These are phyloP conservation scores for Radopholus similis DNA, from an alignment of 1,140 invertebrate genomes.

Conservation along the genomic window DNA sequence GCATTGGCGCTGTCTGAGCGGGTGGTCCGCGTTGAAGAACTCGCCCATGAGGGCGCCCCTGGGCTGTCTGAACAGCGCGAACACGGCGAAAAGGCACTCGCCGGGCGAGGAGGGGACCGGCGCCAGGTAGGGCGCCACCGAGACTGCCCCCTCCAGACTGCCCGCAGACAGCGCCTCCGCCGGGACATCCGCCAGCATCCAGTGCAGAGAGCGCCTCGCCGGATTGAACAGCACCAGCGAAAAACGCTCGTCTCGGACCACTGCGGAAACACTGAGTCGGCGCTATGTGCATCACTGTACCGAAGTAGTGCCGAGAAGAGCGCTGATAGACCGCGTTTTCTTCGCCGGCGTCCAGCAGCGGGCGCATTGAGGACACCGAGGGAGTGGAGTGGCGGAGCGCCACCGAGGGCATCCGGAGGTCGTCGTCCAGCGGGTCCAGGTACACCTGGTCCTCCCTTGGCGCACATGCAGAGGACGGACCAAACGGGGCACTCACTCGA, in stretches of 20 bases:
- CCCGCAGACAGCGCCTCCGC: slow-evolving; percentile 40
- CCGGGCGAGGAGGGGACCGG: slow-evolving; percentile 34
- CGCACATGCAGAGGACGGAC: slow-evolving; percentile 2
- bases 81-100: slow-evolving; percentile 36
- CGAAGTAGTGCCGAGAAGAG: slow-evolving; percentile 48
- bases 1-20: slow-evolving; percentile 38
- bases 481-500: slow-evolving; percentile 32
- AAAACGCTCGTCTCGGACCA: slow-evolving; percentile 49
- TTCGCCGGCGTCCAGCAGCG: slow-evolving; percentile 16
- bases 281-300: slow-evolving; percentile 17
- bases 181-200: slow-evolving; percentile 51
- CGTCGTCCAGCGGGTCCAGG: slow-evolving; percentile 42
- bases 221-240: slow-evolving; percentile 52
- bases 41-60: slow-evolving; percentile 33
- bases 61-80: slow-evolving; percentile 49
- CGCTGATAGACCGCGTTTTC: slow-evolving; percentile 48
- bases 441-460: slow-evolving; percentile 40
- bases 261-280: slow-evolving; percentile 29
- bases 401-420: slow-evolving; percentile 39
- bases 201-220: slow-evolving; percentile 34
- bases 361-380: slow-evolving; percentile 44
- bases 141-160: slow-evolving; percentile 23
- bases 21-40: slow-evolving; percentile 48
- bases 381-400: slow-evolving; percentile 27
- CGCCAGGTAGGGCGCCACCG: slow-evolving; percentile 35